These are phyloP conservation scores for Lanius collurio DNA, from an alignment of 2,113 vertebrate genomes.

Conservation along the genomic window DNA sequence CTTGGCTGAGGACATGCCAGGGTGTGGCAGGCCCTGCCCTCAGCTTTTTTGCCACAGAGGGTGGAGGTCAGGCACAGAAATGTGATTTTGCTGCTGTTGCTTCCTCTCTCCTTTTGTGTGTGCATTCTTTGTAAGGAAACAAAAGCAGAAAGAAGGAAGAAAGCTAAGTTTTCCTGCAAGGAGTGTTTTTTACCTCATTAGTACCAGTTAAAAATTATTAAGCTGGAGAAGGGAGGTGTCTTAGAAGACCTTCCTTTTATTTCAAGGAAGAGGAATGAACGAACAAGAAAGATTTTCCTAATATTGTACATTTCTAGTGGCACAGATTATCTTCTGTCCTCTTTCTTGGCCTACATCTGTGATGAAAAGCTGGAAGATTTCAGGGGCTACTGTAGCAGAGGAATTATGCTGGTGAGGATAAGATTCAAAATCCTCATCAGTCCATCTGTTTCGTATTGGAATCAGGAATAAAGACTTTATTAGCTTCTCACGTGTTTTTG, in stretches of 20 bases:
- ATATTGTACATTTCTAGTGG: background rate
- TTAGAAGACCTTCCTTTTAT: background rate
- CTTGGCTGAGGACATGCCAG: background rate
- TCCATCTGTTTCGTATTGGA: background rate
- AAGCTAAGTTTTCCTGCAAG: background rate
- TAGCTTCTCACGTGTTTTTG: background rate
- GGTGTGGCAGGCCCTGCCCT: background rate
- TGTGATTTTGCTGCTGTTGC: background rate
- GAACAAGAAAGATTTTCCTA: background rate
- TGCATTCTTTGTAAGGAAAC: background rate
- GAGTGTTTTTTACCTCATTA: background rate
- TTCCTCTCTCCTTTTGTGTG: background rate
- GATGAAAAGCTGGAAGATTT: background rate
- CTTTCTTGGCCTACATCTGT: background rate
- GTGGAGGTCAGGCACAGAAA: background rate
- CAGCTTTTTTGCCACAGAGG: background rate
- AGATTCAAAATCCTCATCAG: background rate
- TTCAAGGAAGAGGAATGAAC: background rate
- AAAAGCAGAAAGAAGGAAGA: background rate
- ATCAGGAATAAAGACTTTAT: background rate
- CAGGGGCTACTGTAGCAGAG: background rate
- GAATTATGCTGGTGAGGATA: background rate
- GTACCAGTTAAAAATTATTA: background rate
- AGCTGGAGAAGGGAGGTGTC: background rate
- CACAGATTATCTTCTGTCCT: background rate